Evolutionary conservation across 1,140 invertebrate species (phyloP).

Genomic region (Drosophila rhopaloa): DNA sequence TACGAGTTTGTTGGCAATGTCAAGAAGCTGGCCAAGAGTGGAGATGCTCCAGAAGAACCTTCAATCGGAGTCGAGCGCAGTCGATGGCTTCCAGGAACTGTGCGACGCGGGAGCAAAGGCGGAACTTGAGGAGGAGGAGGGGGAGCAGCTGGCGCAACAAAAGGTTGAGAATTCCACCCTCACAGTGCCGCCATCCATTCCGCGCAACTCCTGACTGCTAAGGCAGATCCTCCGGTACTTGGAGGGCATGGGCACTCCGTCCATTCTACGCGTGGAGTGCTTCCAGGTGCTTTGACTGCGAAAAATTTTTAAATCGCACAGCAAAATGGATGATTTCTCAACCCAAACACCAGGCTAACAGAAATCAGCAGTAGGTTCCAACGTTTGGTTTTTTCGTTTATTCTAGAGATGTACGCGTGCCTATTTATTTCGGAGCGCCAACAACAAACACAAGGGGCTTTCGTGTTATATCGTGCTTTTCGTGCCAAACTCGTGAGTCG

Average conservation of each 20-base stretch:
- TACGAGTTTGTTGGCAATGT: constrained; percentile 89
- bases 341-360: no score
- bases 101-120: no score
- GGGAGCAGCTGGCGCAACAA: not conserved
- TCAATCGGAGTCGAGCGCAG: not conserved
- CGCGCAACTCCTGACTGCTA: constrained; percentile 69
- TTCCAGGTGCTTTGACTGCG: constrained; percentile 88
- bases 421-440: not conserved
- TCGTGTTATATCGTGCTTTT: not conserved
- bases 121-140: no score
- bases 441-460: not conserved
- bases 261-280: constrained; percentile 88
- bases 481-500: not conserved
- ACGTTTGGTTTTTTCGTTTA: not conserved
- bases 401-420: not conserved
- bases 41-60: constrained; percentile 86
- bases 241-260: constrained; percentile 60
- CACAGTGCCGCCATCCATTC: constrained; percentile 21
- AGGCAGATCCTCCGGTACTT: constrained; percentile 56
- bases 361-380: no score
- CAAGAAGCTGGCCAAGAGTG: constrained; percentile 88
- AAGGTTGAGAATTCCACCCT: not conserved
- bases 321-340: no score
- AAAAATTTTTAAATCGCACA: not conserved
- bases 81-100: constrained; percentile 25